phyloP scores from a whole-genome alignment of 2,797 vertebrate species.

The Onychomys torridus region DNA sequence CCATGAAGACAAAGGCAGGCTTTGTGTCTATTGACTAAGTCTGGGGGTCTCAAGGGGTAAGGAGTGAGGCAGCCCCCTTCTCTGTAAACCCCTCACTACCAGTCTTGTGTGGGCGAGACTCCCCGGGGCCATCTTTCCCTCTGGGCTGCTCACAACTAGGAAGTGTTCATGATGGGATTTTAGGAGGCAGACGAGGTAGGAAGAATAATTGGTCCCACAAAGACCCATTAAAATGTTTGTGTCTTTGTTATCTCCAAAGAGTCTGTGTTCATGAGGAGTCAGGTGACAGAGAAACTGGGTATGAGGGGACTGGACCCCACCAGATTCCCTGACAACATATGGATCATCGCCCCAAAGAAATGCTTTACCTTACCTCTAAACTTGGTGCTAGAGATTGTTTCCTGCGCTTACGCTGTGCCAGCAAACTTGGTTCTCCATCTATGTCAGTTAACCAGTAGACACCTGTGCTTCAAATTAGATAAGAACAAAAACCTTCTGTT shows the following conservation, averaged over 20 bases:
- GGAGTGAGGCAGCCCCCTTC: not conserved
- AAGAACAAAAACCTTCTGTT: not conserved
- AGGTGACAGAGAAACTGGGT: not conserved
- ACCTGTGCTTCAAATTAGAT: not conserved
- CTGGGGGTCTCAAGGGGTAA: not conserved
- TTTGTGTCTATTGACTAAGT: not conserved
- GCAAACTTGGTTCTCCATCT: constrained; percentile 21
- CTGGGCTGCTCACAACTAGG: not conserved
- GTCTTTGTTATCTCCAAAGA: constrained; percentile 41
- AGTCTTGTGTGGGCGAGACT: not conserved
- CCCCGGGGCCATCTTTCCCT: not conserved
- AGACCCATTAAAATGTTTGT: constrained; percentile 60
- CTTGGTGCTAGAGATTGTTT: not conserved
- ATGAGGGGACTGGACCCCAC: not conserved
- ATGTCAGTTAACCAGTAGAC: not conserved
- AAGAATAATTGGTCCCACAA: constrained; percentile 57
- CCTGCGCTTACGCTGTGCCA: not conserved
- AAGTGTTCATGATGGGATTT: not conserved
- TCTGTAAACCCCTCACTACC: not conserved
- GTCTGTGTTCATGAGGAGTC: constrained; percentile 3
- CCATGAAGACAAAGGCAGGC: not conserved
- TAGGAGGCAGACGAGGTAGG: constrained; percentile 14
- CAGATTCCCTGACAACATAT: not conserved
- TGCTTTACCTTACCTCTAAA: not conserved
- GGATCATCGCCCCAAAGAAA: not conserved